Conservation (phyloP, 2,888 invertebrate genomes). For the Drosophila merina region DNA sequence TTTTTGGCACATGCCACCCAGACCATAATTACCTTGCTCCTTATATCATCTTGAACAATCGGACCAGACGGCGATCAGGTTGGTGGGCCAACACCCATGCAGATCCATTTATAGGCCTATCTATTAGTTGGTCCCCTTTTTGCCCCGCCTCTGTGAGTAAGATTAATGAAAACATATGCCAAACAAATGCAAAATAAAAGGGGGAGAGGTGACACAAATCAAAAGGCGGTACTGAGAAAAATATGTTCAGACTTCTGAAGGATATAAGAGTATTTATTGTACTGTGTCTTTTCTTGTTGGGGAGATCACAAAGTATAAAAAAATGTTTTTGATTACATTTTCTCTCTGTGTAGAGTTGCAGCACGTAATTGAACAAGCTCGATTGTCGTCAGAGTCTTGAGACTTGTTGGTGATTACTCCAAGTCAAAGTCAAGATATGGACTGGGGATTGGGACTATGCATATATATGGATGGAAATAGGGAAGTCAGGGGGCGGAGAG, state of each 20-base stretch:
- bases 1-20: conserved; percentile 52
- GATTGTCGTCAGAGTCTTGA: conserved; percentile 54
- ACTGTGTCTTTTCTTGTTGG: too few relatives aligned
- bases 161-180: conserved; percentile 76
- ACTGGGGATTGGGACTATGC: conserved; percentile 27
- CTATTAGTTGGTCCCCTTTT: conserved; percentile 3
- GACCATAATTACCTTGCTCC: conserved; percentile 36
- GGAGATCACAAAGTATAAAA: too few relatives aligned
- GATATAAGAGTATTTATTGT: too few relatives aligned
- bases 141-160: conserved; percentile 48
- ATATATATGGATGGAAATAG: not conserved
- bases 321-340: not conserved
- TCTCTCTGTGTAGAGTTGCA: conserved; percentile 10
- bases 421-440: conserved; percentile 46
- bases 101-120: conserved; percentile 49
- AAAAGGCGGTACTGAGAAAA: conserved; percentile 9
- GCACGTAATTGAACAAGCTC: conserved; percentile 74
- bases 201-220: conserved; percentile 36
- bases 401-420: conserved; percentile 68
- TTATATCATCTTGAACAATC: conserved; percentile 52
- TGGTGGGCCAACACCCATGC: conserved; percentile 20
- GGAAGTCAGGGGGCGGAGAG: not conserved
- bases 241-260: too few relatives aligned
- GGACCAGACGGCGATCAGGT: conserved; percentile 29
- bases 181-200: conserved; percentile 68